Base-by-base conservation (phyloP, 2,113 vertebrate genomes). In the Carollia perspicillata region DNA sequence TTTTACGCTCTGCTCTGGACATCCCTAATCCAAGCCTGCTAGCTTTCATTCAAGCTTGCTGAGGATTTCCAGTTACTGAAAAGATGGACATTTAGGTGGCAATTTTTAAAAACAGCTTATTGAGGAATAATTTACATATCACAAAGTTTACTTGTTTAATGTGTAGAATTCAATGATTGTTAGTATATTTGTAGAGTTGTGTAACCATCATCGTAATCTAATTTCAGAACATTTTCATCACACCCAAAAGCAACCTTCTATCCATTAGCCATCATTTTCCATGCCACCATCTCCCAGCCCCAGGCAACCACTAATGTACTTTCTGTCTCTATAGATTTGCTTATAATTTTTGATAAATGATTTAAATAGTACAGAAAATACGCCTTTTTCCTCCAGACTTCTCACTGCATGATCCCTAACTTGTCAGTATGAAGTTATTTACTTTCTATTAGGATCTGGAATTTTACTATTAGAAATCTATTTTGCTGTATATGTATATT, bases 281-380 rank as follows among this genome's bases (percentile, higher is more conserved):
- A 74, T 6, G 55, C 30, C 26, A 58, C 20, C 35, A 47, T 40
- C 40, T 49, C 10, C 55, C 55, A 89, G 93, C 53, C 51, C n/a
- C 44, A 78, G 89, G 81, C 17, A 80, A 87, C 35, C n/a, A 30
- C 28, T 90, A 96, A 80, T 88, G 44, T 42, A 30, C 8, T 90
- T 96, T 90, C 40, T 94, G 33, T 81, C 90, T 95, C 51, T 75
- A 6, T 30, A 96, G 80, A 96, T 96, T 84, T 92, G 44, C 65
- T 84, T 90, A 68, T 93, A 92, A 88, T 92, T 84, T 91, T 95
- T 90, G 65, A 89, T 71, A 87, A 92, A 92, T 88, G 51, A 94
- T 84, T 92, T 92, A 84, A 95, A 72, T 65, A 65, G 63, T 95
- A n/a, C 71, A 78, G 66, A 86, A 95, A 77, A 95, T n/a, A n/a